Percentiles rank a stretch among this genome's conserved stretches.
phyloP scores from a whole-genome alignment of 1,140 invertebrate genomes.

The Chironomus striatipennis region DNA sequence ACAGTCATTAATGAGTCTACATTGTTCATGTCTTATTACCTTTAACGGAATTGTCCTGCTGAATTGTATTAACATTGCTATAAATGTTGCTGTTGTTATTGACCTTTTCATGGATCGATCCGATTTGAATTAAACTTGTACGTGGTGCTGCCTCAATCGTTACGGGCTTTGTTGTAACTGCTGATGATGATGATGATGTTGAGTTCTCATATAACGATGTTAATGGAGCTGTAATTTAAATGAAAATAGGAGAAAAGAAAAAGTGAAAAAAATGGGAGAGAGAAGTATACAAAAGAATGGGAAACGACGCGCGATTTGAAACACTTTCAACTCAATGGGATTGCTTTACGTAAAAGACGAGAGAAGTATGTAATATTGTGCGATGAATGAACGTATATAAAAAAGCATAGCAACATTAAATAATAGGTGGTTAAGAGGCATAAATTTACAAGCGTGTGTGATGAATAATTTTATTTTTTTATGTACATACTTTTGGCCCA shows the following conservation, averaged over 20 bases:
- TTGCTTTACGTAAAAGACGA: neutral
- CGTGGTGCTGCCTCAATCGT: slow-evolving; percentile 4
- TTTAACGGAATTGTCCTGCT: slow-evolving; percentile 20
- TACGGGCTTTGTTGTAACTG: neutral
- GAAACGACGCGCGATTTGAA: neutral
- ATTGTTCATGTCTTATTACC: neutral
- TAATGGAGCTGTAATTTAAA: slow-evolving; percentile 11
- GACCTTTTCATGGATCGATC: neutral
- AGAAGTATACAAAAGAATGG: neutral
- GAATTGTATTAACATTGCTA: neutral
- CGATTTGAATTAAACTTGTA: slow-evolving; percentile 5
- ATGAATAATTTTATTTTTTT: slow-evolving; percentile 9
- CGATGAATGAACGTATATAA: neutral
- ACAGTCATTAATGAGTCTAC: neutral
- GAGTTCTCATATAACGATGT: slow-evolving; percentile 5
- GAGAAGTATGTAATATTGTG: neutral
- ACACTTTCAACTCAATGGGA: neutral
- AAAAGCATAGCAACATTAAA: slow-evolving; percentile 2
- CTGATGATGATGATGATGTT: neutral
- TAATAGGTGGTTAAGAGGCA: slow-evolving; percentile 1
- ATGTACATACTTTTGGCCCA: slow-evolving; percentile 21
- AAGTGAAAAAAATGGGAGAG: neutral
- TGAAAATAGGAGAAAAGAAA: neutral
- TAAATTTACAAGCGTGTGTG: neutral
- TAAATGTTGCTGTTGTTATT: neutral